Evolutionary conservation across 92 coral and sea anemone genomes (phyloP), one percentile per base, ranked within the genome.

Genomic region (Virgularia gustaviana): DNA sequence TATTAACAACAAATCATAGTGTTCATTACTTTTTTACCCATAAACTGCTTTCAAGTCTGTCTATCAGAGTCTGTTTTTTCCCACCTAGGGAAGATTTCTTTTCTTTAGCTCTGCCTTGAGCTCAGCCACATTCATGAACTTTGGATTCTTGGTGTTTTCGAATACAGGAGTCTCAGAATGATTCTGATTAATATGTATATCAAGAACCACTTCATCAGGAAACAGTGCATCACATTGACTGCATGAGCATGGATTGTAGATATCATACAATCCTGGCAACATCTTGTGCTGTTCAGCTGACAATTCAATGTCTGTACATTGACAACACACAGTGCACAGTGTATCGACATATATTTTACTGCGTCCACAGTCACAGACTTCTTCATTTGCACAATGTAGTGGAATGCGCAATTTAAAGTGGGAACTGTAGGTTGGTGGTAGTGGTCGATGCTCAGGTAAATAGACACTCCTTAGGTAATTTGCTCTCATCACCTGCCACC

Each of bases 11-110:
- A n/a, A n/a, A n/a, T n/a, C n/a, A n/a, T n/a, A n/a, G n/a, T n/a
- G n/a, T n/a, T n/a, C n/a, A n/a, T n/a, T n/a, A 77, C 77, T 51
- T 44, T 59, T 72, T n/a, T n/a, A 74, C 85, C 85, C 80, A 79
- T 20, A 79, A 43, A 71, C 79, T 56, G 65, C 79, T 76, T 66
- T 84, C 88, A 22, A 79, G 71, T 44, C 85, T 74, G 49, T 68
- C 71, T 11, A 82, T 41, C 23, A 84, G 63, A 43, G 79, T 84
- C 6, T 75, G 85, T 41, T 61, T 75, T 47, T 75, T 79, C 32
- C 79, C 87, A 61, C 79, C 41, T 16, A 70, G 57, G 41, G 42
- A 43, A 83, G 75, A 22, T 52, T 73, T 62, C 85, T 84, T 22
- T 49, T 52, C 44, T 51, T 71, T 36, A 84, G 80, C 65, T 79